Conservation (phyloP, 2,113 vertebrate genomes). For the Engraulis encrasicolus region DNA sequence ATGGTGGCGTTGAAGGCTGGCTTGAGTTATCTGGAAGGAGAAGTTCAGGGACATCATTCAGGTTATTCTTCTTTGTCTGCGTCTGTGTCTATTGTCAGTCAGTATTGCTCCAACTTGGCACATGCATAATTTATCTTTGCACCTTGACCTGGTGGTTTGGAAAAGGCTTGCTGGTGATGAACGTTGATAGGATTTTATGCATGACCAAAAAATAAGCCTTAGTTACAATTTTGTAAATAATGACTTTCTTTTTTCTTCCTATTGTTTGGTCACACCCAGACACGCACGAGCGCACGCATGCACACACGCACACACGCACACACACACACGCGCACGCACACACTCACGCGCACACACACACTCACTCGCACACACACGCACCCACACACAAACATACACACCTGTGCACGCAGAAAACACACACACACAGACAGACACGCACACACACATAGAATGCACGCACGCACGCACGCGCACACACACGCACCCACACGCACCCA, state of each 20-base stretch:
- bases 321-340: not conserved
- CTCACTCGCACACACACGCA: no score
- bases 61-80: not conserved
- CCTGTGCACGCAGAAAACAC: no score
- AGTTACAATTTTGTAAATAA: not conserved
- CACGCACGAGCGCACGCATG: no score
- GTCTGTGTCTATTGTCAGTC: not conserved
- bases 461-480: no score
- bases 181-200: not conserved
- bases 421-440: not conserved
- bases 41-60: not conserved
- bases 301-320: not conserved
- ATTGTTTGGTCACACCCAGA: not conserved
- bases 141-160: not conserved
- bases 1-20: not conserved
- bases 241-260: not conserved
- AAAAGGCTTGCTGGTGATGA: not conserved
- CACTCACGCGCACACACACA: no score
- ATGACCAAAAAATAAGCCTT: not conserved
- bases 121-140: not conserved
- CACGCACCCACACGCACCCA: no score
- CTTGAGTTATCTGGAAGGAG: not conserved
- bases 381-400: constrained; percentile 1
- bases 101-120: not conserved
- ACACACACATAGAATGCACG: not conserved